A percentile compares a stretch with the other conserved stretches of the same genome.
Conservation (phyloP, 2,113 vertebrate genomes). For the Corythornis vintsioides region DNA sequence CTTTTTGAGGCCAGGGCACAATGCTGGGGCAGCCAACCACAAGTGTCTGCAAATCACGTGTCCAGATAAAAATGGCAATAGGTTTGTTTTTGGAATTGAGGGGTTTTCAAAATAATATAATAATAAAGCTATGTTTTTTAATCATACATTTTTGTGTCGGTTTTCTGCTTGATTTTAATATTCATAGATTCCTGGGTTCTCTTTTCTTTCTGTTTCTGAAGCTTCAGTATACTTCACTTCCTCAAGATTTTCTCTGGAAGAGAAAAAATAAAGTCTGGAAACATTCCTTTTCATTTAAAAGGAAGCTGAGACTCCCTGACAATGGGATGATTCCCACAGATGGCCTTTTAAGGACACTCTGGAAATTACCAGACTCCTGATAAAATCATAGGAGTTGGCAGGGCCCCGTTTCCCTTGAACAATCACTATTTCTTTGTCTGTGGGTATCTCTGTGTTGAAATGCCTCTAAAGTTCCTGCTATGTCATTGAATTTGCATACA, state of each 20-base stretch:
- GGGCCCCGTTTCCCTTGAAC: neutral
- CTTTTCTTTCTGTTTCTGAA: neutral
- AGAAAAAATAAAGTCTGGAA: neutral
- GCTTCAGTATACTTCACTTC: neutral
- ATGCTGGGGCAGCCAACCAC: neutral
- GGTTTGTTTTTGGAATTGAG: neutral
- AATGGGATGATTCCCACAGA: slow-evolving; percentile 33
- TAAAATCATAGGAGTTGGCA: slow-evolving; percentile 3
- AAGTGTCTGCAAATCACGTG: neutral
- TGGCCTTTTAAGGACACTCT: slow-evolving; percentile 56
- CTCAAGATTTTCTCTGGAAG: neutral
- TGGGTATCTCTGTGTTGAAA: slow-evolving; percentile 41
- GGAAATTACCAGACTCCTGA: slow-evolving; percentile 35
- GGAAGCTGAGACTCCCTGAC: slow-evolving; percentile 4
- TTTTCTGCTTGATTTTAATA: neutral
- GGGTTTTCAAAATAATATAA: neutral
- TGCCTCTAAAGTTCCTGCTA: slow-evolving; percentile 6
- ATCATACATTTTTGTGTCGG: neutral
- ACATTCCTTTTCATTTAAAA: neutral
- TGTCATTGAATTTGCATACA: slow-evolving; percentile 39
- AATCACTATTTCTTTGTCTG: slow-evolving; percentile 25
- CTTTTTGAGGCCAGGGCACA: neutral
- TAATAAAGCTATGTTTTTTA: neutral
- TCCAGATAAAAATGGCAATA: neutral
- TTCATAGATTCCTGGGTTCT: neutral